Base-by-base conservation (phyloP, 2,797 vertebrate species). In the Todus mexicanus region DNA sequence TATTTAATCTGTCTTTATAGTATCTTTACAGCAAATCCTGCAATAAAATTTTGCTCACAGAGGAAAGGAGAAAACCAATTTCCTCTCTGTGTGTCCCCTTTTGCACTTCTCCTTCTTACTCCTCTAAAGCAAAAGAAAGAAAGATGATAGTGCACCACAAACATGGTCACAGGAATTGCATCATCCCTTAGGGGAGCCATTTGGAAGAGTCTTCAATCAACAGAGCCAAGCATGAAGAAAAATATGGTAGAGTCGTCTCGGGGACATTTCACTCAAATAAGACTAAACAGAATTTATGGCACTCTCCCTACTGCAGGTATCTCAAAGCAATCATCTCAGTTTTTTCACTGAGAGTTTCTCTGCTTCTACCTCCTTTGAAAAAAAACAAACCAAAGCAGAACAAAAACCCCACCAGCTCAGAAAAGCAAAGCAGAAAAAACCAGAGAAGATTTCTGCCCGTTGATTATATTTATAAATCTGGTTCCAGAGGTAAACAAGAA, bases 131-230 rank as follows among this genome's bases (percentile, higher is more conserved):
- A 89, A 74, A 81, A 40, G 18, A 23, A 51, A 59, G 73, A 53
- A 43, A 68, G 76, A 71, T 68, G 85, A 47, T 47, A 74, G 57
- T 73, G 79, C 76, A 72, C 17, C 25, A 81, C 59, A 63, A 82
- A 63, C n/a, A 6, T 22, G 68, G 82, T 84, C 38, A 72, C 82
- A 92, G 90, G 68, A 89, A 79, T 93, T 93, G 82, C 81, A 60
- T 93, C 93, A 93, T 90, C 81, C 68, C 92, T 89, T 87, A 43
- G 68, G 87, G 86, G 93, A 92, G 56, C 59, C 57, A 7, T 91
- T 92, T 95, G 87, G 91, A 94, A 79, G 76, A 79, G 53, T 83
- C 92, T 93, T 91, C 76, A 91, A 47, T 85, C 79, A 83, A 25
- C 57, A 88, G 38, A 92, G 84, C 81, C 92, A 95, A 94, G 79